Conservation (phyloP, 2,797 vertebrate genomes). For the Onychomys leucogaster region DNA sequence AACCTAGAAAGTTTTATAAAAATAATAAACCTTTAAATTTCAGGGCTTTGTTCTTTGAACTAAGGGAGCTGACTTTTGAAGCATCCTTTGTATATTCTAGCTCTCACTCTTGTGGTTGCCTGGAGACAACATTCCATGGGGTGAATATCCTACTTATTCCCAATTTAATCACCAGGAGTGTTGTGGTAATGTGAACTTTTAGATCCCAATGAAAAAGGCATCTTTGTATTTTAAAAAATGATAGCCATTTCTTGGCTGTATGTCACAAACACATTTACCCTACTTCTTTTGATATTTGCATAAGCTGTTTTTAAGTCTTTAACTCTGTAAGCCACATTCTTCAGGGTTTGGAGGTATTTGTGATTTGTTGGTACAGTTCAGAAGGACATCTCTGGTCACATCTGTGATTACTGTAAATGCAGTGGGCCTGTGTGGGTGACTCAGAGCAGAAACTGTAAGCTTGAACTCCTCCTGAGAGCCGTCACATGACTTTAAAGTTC, state of each 20-base stretch:
- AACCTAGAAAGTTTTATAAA: slow-evolving; percentile 41
- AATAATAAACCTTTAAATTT: slow-evolving; percentile 65
- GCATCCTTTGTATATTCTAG: slow-evolving; percentile 69
- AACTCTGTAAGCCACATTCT: slow-evolving; percentile 59
- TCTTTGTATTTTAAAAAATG: slow-evolving; percentile 33
- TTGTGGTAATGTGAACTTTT: slow-evolving; percentile 68
- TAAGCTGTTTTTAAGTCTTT: slow-evolving; percentile 48
- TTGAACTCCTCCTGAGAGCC: not conserved
- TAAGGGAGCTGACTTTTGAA: slow-evolving; percentile 58
- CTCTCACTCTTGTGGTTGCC: slow-evolving; percentile 78
- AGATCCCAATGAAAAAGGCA: slow-evolving; percentile 50
- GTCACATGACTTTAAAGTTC: not conserved
- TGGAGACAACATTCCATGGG: slow-evolving; percentile 78
- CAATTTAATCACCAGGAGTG: slow-evolving; percentile 63
- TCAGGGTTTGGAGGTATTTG: slow-evolving; percentile 61
- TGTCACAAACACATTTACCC: slow-evolving; percentile 21
- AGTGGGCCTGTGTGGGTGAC: not conserved
- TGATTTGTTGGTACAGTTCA: slow-evolving; percentile 75
- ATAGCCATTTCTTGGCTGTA: not conserved
- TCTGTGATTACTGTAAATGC: slow-evolving; percentile 64
- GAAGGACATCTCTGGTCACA: slow-evolving; percentile 62
- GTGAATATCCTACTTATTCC: slow-evolving; percentile 67
- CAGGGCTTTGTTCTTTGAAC: slow-evolving; percentile 75
- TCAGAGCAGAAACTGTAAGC: not conserved
- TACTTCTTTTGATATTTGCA: slow-evolving; percentile 44